Conservation (phyloP, 2,113 vertebrate species). For the Herpailurus yagouaroundi region DNA sequence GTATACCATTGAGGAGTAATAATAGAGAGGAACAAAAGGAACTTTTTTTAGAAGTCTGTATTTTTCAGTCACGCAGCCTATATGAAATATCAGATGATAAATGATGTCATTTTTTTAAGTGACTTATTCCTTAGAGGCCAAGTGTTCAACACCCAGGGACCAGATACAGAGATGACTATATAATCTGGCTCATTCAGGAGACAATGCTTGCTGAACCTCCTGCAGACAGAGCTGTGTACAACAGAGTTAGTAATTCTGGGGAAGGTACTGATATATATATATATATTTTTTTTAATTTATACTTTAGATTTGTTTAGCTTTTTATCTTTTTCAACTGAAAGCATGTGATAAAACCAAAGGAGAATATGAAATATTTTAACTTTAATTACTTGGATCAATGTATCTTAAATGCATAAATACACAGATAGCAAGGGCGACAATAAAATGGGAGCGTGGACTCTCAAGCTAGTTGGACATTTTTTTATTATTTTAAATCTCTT, state of each 20-base stretch:
- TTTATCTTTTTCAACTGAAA: neutral
- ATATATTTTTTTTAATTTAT: neutral
- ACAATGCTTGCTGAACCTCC: rapidly evolving
- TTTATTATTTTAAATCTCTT: neutral
- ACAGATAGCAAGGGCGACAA: neutral
- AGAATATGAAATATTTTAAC: neutral
- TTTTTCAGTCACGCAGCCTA: no score
- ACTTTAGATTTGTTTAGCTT: neutral
- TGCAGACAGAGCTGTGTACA: neutral
- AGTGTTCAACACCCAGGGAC: neutral
- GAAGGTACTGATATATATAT: neutral
- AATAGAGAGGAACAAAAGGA: neutral
- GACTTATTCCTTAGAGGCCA: neutral
- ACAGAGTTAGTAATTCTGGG: neutral
- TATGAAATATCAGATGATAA: neutral
- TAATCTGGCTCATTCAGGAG: neutral
- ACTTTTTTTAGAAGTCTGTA: neutral
- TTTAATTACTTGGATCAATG: neutral
- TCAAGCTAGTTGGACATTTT: neutral
- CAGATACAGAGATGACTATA: neutral
- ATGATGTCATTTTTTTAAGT: no score
- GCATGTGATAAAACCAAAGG: neutral
- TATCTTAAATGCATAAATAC: neutral
- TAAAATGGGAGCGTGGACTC: neutral
- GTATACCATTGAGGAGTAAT: neutral